Evolutionary conservation across 2,888 invertebrate species (phyloP), one percentile per base, ranked within the genome.

Genomic region (Acanthopleura granulata): DNA sequence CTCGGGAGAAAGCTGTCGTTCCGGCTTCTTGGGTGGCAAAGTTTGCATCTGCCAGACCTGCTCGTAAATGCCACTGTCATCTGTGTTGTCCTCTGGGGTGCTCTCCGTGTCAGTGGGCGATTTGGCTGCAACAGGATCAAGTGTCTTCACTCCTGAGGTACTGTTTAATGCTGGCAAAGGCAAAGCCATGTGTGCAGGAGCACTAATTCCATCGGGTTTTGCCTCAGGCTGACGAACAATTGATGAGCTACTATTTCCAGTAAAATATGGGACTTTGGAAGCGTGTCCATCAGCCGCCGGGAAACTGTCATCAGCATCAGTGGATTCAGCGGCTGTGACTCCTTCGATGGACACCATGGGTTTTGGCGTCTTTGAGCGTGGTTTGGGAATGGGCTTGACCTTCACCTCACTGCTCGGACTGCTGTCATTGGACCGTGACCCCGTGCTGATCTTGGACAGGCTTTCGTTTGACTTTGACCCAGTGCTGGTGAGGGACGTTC

Each of bases 41-140:
- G 66, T 66, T 66, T 66, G 18, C 66, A 66, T 66, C 25, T 66
- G 66, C 66, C 66, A 66, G 29, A 66, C 66, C 29, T 66, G 66
- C 25, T 66, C 66, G 29, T 66, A 66, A 14, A 66, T 66, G 25
- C 66, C 66, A 27, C 66, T 66, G 66, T 66, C 66, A 27, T 66
- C 66, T 27, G 66, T 66, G 29, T 66, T 66, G 22, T 66, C 66
- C 14, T 66, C 66, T 27, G 66, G 66, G 6, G 66, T 66, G 29
- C 66, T 66, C 27, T 66, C 66, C 6, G 66, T 66, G 25, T 66
- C 66, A 16, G 29, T 27, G 3, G 66, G 66, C 6, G 66, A 66
- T 14, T 66, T 66, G 18, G 66, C 15, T 22, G 25, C 29, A 66
- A 22, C 14, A 6, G 66, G 22, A 14, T 66, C 29, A 16, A 16